Percentiles rank a stretch among this genome's conserved stretches.
Conservation (phyloP, 2,113 vertebrate species). For the Sclerurus mexicanus region DNA sequence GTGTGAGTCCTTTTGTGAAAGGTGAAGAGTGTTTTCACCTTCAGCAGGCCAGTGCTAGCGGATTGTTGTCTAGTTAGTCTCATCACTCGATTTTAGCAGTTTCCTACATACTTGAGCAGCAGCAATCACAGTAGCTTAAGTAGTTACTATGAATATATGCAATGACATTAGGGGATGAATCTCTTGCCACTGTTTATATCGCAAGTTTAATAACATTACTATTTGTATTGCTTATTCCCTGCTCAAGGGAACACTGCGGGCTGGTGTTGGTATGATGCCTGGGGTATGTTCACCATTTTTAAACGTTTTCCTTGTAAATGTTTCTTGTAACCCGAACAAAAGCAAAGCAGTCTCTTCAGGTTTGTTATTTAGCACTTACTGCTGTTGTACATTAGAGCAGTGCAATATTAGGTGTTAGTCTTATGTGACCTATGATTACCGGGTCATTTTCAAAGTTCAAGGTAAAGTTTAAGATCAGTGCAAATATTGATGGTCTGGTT, state of each 20-base stretch:
- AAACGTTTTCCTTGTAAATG: background rate
- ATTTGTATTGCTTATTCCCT: background rate
- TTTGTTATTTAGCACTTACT: background rate
- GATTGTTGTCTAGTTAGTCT: background rate
- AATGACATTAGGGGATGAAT: background rate
- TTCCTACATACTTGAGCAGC: background rate
- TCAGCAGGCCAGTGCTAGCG: background rate
- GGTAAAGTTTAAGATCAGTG: background rate
- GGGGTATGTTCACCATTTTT: background rate
- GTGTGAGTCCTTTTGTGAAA: background rate
- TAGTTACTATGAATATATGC: background rate
- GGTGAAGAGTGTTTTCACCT: background rate
- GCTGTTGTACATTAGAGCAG: background rate
- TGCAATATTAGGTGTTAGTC: background rate
- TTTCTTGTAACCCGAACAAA: background rate
- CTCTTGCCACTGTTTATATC: background rate
- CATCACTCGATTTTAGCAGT: background rate
- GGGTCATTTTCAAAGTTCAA: background rate
- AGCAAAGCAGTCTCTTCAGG: background rate
- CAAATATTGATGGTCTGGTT: background rate
- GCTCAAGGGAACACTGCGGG: background rate
- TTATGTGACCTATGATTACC: accelerated
- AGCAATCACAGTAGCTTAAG: background rate
- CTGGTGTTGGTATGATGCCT: background rate
- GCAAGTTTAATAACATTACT: background rate